phyloP scores from a whole-genome alignment of 2,113 vertebrate genomes.

The Nycticebus coucang region DNA sequence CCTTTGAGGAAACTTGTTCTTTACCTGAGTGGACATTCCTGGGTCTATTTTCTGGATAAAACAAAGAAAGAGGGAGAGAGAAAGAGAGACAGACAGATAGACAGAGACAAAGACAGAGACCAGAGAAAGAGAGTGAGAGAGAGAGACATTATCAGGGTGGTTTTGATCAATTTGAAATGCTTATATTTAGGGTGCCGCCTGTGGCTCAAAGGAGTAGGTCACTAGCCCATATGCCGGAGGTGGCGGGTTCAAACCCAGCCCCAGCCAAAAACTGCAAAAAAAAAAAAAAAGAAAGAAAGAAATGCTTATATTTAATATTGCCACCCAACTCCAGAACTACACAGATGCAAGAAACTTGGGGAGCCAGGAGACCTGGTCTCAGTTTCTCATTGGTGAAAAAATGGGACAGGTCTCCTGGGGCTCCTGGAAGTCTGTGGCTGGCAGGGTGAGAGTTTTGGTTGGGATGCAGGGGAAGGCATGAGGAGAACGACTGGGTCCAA shows the following conservation, averaged over 20 bases:
- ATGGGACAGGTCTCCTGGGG: background rate
- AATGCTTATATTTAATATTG: background rate
- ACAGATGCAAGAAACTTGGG: background rate
- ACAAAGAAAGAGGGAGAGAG: background rate
- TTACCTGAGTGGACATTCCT: background rate
- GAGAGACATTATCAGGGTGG: background rate
- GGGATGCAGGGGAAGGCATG: fast-evolving
- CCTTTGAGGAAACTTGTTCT: background rate
- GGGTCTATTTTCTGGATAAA: background rate
- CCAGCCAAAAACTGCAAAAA: no score
- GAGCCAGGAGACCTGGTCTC: background rate
- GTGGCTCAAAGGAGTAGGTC: no score
- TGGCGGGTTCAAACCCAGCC: no score
- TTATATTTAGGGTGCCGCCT: no score
- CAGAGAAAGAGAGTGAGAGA: background rate
- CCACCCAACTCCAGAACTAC: background rate
- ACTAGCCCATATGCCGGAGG: no score
- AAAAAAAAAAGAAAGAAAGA: no score
- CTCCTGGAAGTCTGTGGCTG: background rate
- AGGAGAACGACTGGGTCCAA: background rate
- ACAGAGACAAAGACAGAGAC: no score
- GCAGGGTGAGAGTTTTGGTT: background rate
- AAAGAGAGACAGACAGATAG: no score
- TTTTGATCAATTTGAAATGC: background rate
- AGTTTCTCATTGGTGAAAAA: background rate